A percentile compares a stretch with the other conserved stretches of the same genome.
Conservation (phyloP, 2,113 vertebrate species). For the Nettapus auritus region DNA sequence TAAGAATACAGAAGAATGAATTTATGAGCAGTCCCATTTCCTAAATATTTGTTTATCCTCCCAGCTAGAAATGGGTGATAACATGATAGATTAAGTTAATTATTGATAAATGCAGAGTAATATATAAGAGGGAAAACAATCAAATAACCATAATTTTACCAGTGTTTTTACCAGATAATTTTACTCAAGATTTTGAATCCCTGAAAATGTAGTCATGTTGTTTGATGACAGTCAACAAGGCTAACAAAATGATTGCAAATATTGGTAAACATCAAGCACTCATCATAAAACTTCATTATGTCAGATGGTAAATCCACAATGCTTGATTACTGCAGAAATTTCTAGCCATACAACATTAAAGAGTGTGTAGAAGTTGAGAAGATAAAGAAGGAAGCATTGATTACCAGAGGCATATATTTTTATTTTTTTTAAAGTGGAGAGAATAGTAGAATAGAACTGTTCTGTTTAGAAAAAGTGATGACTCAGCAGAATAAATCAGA, state of each 20-base stretch:
- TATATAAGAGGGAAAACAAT: background rate
- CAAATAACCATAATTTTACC: background rate
- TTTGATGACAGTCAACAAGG: background rate
- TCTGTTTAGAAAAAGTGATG: background rate
- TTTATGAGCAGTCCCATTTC: background rate
- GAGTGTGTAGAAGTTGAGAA: background rate
- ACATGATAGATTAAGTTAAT: background rate
- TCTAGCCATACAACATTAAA: background rate
- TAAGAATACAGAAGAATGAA: background rate
- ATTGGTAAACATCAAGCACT: background rate
- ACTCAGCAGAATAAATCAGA: background rate
- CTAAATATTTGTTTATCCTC: background rate
- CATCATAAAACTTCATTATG: background rate
- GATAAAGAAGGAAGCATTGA: background rate
- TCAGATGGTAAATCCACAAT: background rate
- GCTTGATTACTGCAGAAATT: background rate
- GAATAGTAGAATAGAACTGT: background rate
- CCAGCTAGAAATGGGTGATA: background rate
- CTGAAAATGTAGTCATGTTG: background rate
- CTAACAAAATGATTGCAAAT: background rate
- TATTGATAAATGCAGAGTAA: background rate
- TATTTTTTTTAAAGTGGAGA: background rate
- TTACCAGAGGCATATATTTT: background rate
- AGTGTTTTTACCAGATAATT: no score
- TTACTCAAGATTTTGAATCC: background rate